These are phyloP conservation scores for Drosophila nr. perissopoda DNA, from an alignment of 2,888 invertebrate genomes.

Conservation along the genomic window DNA sequence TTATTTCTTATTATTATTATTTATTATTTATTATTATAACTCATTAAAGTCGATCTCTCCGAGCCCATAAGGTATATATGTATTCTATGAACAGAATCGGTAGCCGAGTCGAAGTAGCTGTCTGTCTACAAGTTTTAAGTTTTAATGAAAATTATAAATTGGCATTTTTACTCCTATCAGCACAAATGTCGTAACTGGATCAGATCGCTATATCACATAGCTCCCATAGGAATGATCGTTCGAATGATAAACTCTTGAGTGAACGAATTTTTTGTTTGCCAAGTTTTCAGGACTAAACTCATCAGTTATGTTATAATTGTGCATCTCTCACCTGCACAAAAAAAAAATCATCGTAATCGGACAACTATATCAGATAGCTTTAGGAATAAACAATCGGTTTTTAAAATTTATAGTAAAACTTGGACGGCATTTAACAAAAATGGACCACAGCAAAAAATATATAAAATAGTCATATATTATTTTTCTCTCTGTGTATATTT, in stretches of 20 bases:
- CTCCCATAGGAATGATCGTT: neutral
- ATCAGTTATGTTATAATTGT: too few species aligned
- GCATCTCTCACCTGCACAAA: neutral
- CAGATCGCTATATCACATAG: neutral
- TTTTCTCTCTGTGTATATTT: constrained; percentile 12
- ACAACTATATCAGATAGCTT: neutral
- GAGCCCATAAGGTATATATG: neutral
- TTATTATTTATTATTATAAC: neutral
- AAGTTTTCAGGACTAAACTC: neutral
- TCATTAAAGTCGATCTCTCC: neutral
- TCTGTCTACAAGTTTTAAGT: neutral
- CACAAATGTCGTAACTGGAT: neutral
- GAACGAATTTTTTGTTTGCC: neutral
- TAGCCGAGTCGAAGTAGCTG: neutral
- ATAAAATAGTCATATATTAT: neutral
- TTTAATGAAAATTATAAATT: fast-evolving
- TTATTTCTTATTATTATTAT: too few species aligned
- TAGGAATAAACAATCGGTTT: neutral
- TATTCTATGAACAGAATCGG: neutral
- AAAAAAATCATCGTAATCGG: neutral
- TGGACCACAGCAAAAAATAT: neutral
- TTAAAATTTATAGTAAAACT: neutral
- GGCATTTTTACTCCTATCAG: fast-evolving
- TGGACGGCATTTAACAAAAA: neutral
- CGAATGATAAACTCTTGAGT: neutral